These are phyloP conservation scores for Anaspis maculata DNA, from an alignment of 2,888 invertebrate genomes.

Conservation along the genomic window DNA sequence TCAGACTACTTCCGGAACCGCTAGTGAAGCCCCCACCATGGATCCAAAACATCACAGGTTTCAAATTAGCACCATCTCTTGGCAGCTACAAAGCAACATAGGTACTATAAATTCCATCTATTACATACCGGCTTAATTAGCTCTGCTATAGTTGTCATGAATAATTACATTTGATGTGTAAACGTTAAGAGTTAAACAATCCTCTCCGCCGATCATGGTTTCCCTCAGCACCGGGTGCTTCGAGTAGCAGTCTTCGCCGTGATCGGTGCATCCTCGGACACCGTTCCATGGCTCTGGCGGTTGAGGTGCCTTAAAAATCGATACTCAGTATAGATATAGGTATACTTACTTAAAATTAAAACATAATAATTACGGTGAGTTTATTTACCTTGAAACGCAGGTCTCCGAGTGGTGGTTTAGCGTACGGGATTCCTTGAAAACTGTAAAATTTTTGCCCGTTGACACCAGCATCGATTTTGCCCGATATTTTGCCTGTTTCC, in stretches of 20 bases:
- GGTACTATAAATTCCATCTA: background rate
- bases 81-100: conserved; percentile 12
- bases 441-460: too few relatives aligned
- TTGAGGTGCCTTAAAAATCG: background rate
- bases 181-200: background rate
- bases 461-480: too few relatives aligned
- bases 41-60: conserved; percentile 41
- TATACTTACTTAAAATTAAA: too few relatives aligned
- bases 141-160: too few relatives aligned
- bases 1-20: conserved; percentile 31
- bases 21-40: conserved; percentile 38
- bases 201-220: background rate
- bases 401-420: too few relatives aligned
- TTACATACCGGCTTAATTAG: too few relatives aligned
- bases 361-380: too few relatives aligned
- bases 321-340: too few relatives aligned
- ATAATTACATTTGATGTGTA: background rate
- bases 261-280: background rate
- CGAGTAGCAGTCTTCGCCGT: background rate
- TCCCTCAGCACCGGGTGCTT: background rate
- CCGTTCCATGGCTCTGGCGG: background rate
- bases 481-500: too few relatives aligned
- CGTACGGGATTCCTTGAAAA: too few relatives aligned
- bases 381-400: too few relatives aligned
- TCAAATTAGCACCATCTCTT: conserved; percentile 11